phyloP scores from a whole-genome alignment of 2,797 vertebrate species.

The Enteromius fasciolatus region DNA sequence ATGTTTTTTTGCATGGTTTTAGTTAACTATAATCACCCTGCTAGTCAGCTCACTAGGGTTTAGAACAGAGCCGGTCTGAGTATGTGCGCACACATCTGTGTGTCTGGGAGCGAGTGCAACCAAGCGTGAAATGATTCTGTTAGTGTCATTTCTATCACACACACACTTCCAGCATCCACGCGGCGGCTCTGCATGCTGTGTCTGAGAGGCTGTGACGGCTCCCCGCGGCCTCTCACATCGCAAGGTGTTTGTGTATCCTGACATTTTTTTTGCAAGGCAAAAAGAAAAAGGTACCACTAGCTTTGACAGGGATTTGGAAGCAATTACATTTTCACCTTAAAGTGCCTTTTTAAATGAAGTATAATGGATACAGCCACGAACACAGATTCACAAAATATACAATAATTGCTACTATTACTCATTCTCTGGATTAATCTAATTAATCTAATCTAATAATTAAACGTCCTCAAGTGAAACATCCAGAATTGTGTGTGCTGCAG shows the following conservation, averaged over 20 bases:
- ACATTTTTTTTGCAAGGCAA: slow-evolving; percentile 12
- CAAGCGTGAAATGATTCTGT: slow-evolving; percentile 95
- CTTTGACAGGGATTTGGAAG: slow-evolving; percentile 12
- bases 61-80: not conserved
- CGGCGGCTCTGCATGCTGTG: slow-evolving; percentile 12
- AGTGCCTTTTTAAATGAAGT: not conserved
- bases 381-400: not conserved
- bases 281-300: not conserved
- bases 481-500: not conserved
- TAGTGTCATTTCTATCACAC: slow-evolving; percentile 94
- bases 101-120: slow-evolving; percentile 82
- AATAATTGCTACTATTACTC: not conserved
- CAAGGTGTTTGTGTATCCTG: slow-evolving; percentile 33
- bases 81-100: slow-evolving; percentile 22
- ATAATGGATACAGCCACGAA: not conserved
- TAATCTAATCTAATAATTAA: not conserved
- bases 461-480: not conserved
- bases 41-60: not conserved
- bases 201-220: slow-evolving; percentile 41
- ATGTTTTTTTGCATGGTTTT: not conserved
- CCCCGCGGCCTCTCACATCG: slow-evolving; percentile 3
- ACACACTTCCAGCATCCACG: slow-evolving; percentile 50
- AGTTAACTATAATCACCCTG: not conserved
- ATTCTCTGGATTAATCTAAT: not conserved
- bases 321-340: not conserved